These are phyloP conservation scores for Ischnus inquisitorius DNA, from an alignment of 2,888 invertebrate species.

Conservation along the genomic window DNA sequence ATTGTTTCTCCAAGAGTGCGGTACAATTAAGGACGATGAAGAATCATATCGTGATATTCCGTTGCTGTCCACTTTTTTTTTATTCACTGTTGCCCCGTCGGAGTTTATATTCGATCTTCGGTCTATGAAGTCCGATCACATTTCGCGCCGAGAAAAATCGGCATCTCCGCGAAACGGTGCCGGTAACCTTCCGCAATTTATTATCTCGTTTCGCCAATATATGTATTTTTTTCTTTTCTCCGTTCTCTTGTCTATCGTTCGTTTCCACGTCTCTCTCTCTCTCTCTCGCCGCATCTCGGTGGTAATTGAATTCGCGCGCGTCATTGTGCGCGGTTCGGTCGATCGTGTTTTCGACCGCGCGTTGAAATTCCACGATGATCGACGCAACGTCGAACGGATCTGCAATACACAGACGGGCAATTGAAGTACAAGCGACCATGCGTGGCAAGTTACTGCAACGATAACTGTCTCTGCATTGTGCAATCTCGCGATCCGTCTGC, in stretches of 20 bases:
- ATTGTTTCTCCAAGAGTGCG: too few relatives aligned
- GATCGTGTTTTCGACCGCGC: neutral
- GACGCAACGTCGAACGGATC: neutral
- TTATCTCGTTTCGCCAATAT: conserved; percentile 3
- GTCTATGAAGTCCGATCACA: too few relatives aligned
- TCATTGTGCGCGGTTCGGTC: conserved; percentile 15
- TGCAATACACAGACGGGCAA: neutral
- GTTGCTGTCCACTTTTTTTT: too few relatives aligned
- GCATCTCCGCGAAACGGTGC: neutral
- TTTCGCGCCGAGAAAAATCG: too few relatives aligned
- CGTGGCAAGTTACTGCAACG: too few relatives aligned
- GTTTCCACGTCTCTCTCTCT: conserved; percentile 15
- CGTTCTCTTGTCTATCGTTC: neutral
- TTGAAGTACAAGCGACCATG: neutral
- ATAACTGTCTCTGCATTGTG: neutral
- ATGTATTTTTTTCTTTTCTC: conserved; percentile 22
- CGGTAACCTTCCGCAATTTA: neutral
- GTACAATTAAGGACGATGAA: too few relatives aligned
- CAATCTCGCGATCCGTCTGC: neutral
- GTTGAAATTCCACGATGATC: conserved; percentile 47
- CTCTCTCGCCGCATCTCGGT: neutral
- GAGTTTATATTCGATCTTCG: too few relatives aligned
- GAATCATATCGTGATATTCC: too few relatives aligned
- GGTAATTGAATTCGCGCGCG: conserved; percentile 38
- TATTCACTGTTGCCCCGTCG: too few relatives aligned